Conservation (phyloP, 2,797 vertebrate species). For the Gymnocypris eckloni region DNA sequence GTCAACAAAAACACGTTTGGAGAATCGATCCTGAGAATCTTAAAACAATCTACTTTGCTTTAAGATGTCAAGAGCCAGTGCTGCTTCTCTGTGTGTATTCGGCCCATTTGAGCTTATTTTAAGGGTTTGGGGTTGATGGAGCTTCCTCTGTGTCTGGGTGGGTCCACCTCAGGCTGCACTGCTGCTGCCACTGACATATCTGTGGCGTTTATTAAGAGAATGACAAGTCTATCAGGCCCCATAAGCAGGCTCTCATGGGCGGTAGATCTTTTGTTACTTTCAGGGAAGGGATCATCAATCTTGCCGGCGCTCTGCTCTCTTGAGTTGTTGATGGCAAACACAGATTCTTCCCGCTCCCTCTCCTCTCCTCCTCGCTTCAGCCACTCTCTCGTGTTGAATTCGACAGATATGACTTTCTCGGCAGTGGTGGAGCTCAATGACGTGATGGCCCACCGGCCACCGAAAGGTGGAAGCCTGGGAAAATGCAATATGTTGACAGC, state of each 20-base stretch:
- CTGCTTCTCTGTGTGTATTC: background rate
- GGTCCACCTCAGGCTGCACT: slow-evolving; percentile 59
- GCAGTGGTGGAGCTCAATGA: slow-evolving; percentile 76
- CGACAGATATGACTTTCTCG: slow-evolving; percentile 77
- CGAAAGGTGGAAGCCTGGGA: slow-evolving; percentile 76
- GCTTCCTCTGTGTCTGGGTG: slow-evolving; percentile 56
- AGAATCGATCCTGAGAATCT: background rate
- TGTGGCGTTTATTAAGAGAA: slow-evolving; percentile 91
- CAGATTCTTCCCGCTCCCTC: slow-evolving; percentile 66
- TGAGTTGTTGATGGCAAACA: slow-evolving; percentile 84
- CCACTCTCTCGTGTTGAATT: slow-evolving; percentile 66
- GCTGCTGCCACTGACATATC: slow-evolving; percentile 78
- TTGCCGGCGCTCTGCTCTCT: slow-evolving; percentile 84
- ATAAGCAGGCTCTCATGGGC: slow-evolving; percentile 85
- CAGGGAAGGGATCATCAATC: slow-evolving; percentile 90
- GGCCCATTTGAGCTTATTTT: slow-evolving; percentile 27
- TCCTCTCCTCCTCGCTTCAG: slow-evolving; percentile 68
- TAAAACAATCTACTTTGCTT: background rate
- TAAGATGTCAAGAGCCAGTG: background rate
- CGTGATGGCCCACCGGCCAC: slow-evolving; percentile 74
- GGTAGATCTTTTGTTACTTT: slow-evolving; percentile 86
- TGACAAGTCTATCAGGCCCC: slow-evolving; percentile 91
- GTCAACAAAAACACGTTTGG: background rate
- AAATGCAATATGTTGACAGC: slow-evolving; percentile 78
- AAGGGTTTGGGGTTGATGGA: slow-evolving; percentile 23